Percentiles rank a stretch among this genome's conserved stretches.
These are phyloP conservation scores for Congeria kusceri DNA, from an alignment of 2,888 invertebrate species.

Conservation along the genomic window DNA sequence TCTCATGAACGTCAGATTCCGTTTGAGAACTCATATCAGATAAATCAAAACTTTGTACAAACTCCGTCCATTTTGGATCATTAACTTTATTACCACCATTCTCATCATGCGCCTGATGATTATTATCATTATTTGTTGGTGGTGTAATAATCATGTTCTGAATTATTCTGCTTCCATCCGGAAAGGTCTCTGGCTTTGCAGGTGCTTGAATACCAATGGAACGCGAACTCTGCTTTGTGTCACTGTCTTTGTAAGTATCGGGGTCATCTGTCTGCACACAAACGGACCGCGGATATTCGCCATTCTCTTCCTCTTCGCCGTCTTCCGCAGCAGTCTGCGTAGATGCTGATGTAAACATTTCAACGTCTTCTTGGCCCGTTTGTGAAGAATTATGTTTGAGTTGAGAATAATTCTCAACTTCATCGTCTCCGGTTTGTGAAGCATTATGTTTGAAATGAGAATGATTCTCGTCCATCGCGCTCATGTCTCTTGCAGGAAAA, in stretches of 20 bases:
- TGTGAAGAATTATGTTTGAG: not conserved
- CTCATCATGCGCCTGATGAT: not conserved
- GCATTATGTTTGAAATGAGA: not conserved
- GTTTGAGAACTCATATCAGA: constrained; percentile 15
- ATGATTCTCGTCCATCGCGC: constrained; percentile 1
- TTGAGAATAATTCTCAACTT: not conserved
- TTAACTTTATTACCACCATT: not conserved
- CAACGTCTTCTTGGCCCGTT: not conserved
- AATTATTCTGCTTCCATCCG: constrained; percentile 33
- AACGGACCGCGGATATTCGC: not conserved
- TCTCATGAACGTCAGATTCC: not conserved
- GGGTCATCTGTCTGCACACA: not conserved
- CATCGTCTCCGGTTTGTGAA: not conserved
- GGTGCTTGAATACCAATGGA: constrained; percentile 26
- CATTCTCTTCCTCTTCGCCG: constrained; percentile 6
- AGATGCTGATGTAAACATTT: not conserved
- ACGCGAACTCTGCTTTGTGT: not conserved
- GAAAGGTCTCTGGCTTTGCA: constrained; percentile 6
- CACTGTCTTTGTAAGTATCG: constrained; percentile 3
- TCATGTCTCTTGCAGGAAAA: not conserved
- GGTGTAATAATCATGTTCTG: constrained; percentile 32
- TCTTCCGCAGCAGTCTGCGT: not conserved
- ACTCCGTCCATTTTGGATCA: constrained; percentile 34
- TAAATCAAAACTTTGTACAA: constrained; percentile 26
- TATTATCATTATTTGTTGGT: not conserved